Conservation (phyloP, 2,888 invertebrate genomes). For the Diarsia mendica region DNA sequence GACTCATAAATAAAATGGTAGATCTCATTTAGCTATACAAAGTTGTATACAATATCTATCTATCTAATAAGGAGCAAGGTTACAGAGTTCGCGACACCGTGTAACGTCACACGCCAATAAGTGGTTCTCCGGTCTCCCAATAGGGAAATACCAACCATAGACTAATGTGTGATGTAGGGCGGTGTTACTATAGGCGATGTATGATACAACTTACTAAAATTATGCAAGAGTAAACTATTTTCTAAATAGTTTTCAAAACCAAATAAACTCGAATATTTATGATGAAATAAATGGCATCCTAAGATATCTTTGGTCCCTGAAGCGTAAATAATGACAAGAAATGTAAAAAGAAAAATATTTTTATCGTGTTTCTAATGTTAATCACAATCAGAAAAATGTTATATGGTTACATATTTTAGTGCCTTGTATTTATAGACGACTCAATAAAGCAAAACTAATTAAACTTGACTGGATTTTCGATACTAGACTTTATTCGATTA, state of each 20-base stretch:
- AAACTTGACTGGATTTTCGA: background rate
- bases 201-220: constrained; percentile 11
- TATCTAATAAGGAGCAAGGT: background rate
- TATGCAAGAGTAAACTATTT: background rate
- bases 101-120: background rate
- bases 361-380: no score
- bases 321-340: accelerated
- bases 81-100: background rate
- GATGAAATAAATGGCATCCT: background rate
- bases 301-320: background rate
- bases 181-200: constrained; percentile 40
- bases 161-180: background rate
- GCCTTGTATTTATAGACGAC: background rate
- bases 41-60: background rate
- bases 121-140: no score
- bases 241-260: background rate
- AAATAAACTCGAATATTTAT: background rate
- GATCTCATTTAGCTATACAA: background rate
- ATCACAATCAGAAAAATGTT: background rate
- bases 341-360: background rate
- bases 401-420: background rate
- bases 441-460: background rate
- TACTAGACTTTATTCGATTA: constrained; percentile 1
- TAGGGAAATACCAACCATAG: constrained; percentile 47
- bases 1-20: background rate